Evolutionary conservation across 2,797 vertebrate species (phyloP).

Genomic region (Carapus acus): DNA sequence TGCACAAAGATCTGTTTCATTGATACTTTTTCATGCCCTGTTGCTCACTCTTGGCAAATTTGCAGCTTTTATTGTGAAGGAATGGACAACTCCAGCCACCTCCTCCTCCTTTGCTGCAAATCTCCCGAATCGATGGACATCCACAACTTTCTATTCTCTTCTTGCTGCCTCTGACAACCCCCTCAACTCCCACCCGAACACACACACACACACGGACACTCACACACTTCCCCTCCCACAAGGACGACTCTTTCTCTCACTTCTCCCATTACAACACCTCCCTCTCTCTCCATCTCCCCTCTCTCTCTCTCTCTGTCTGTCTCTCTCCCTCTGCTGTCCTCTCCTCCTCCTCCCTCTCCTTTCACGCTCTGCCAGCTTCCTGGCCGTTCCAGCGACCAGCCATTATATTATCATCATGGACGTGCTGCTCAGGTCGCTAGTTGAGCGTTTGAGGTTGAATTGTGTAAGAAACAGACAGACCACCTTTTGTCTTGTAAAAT

Average conservation of each 20-base stretch:
- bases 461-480: conserved; percentile 58
- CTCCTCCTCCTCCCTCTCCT: conserved; percentile 1
- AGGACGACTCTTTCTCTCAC: conserved; percentile 2
- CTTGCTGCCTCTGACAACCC: too few species aligned
- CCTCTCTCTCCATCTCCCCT: conserved; percentile 4
- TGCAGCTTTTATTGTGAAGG: too few species aligned
- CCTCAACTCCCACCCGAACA: too few species aligned
- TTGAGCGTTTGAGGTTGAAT: conserved; percentile 30
- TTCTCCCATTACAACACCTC: conserved; percentile 12
- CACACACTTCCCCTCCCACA: too few species aligned
- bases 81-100: too few species aligned
- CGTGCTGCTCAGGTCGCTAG: conserved; percentile 30
- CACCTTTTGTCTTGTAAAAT: conserved; percentile 72
- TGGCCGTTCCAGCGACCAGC: conserved; percentile 25
- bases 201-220: too few species aligned
- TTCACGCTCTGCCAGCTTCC: conserved; percentile 26
- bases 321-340: conserved; percentile 17
- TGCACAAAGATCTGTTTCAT: too few species aligned
- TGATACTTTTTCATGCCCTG: too few species aligned
- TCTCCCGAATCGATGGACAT: too few species aligned
- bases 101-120: too few species aligned
- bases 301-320: conserved; percentile 26
- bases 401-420: conserved; percentile 57
- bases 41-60: too few species aligned
- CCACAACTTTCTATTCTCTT: too few species aligned